Base-by-base conservation (phyloP, 1,140 invertebrate genomes). In the Metaphire vulgaris region DNA sequence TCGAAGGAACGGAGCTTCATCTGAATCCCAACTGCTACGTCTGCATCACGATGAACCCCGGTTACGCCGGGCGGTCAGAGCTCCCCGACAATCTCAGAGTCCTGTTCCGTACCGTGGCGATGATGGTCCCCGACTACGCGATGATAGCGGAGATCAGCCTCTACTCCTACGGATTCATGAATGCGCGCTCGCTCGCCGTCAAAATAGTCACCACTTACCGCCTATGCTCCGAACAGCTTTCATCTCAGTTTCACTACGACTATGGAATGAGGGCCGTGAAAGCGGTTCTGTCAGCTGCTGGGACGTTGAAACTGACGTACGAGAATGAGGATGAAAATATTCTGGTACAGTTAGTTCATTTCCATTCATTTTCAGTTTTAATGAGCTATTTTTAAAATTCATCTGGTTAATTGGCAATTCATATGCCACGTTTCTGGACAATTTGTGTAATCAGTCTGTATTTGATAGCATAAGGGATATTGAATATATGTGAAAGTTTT, bases 241-340 rank as follows among this genome's bases (percentile, higher is more conserved):
- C 85, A 12, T 85, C 85, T 33, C 86, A 87, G 80, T 86, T 83
- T 79, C 86, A 87, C 78, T 87, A 87, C 74, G 86, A 87, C 80
- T 87, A 87, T 69, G 86, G 86, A 74, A 87, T 87, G 86, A 81
- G 86, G 74, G 86, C 86, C 56, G 86, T 87, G 2, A 87, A 87
- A 75, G 85, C 86, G 75, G 86, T 87, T 2, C 77, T 87, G 69
- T 85, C 84, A 16, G 86, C 86, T 26, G 85, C 85, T n/a, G 85
- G 85, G 41, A 86, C 86, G 76, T 79, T 87, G 0, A 87, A 87
- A 77, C 81, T 86, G 26, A 85, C 84, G 77, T 85, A 82, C 75
- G 83, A 85, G 1, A 81, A 85, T 72, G 83, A 84, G 75, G 80
- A 85, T 80, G 86, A 87, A 79, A 83, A 86, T 75, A 85, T 87